phyloP scores from a whole-genome alignment of 1,140 invertebrate genomes.

The Ips nitidus region DNA sequence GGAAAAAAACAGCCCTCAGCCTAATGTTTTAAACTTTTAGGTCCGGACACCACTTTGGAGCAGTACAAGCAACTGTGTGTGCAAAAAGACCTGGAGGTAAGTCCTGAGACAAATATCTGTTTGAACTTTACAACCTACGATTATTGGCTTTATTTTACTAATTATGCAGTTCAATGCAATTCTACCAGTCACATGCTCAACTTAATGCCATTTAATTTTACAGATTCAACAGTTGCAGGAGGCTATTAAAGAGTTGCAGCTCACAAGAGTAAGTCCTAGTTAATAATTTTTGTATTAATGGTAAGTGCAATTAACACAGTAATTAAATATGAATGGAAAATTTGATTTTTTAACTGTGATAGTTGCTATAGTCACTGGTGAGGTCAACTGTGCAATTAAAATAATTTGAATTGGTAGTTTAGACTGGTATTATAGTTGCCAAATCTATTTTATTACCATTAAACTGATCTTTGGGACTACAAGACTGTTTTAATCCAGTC shows the following conservation, averaged over 20 bases:
- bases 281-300: slow-evolving; percentile 3
- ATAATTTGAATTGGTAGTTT: too few species aligned
- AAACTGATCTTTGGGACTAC: too few species aligned
- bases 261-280: slow-evolving; percentile 13
- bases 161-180: neutral
- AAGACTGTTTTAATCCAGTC: too few species aligned
- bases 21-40: neutral
- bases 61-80: slow-evolving; percentile 9
- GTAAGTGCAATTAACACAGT: neutral
- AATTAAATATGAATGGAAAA: too few species aligned
- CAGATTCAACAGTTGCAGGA: slow-evolving; percentile 26
- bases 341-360: too few species aligned
- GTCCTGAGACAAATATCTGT: neutral
- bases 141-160: slow-evolving; percentile 10
- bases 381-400: too few species aligned
- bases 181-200: slow-evolving; percentile 6
- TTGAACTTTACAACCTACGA: slow-evolving; percentile 19
- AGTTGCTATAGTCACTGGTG: too few species aligned
- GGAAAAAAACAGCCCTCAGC: neutral
- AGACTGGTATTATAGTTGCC: too few species aligned
- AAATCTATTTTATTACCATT: too few species aligned
- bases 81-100: slow-evolving; percentile 19
- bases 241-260: slow-evolving; percentile 18
- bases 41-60: slow-evolving; percentile 10
- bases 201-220: neutral